Evolutionary conservation across 2,113 vertebrate genomes (phyloP).

Genomic region (Leucoraja erinaceus): DNA sequence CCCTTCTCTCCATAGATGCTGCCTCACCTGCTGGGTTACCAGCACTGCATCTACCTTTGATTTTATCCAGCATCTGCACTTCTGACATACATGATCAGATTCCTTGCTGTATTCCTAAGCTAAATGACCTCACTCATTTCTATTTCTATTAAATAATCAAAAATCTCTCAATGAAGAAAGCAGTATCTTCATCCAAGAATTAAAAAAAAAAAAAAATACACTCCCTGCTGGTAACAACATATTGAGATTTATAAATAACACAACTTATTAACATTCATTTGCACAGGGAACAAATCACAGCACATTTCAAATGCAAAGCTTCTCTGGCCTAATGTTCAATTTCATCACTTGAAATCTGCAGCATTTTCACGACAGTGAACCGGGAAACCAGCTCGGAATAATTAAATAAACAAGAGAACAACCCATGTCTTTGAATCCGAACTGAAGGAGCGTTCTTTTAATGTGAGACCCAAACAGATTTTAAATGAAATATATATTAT

Average conservation of each 20-base stretch:
- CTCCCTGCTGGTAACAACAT: constrained; percentile 19
- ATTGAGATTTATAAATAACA: constrained; percentile 28
- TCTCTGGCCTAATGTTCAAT: neutral
- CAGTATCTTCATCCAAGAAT: neutral
- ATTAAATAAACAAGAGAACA: constrained; percentile 12
- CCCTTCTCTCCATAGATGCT: too few species aligned
- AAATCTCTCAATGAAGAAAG: neutral
- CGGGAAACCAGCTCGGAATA: neutral
- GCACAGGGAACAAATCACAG: neutral
- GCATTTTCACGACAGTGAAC: neutral
- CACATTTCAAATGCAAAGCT: constrained; percentile 18
- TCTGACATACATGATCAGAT: too few species aligned
- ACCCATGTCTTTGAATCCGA: neutral
- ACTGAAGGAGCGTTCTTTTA: neutral
- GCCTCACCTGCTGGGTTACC: too few species aligned
- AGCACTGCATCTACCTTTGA: too few species aligned
- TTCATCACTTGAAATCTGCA: constrained; percentile 9
- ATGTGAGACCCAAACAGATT: neutral
- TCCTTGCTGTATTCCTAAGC: too few species aligned
- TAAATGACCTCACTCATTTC: neutral
- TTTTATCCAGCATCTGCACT: too few species aligned
- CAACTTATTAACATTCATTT: constrained; percentile 16
- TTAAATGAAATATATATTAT: neutral
- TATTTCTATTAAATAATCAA: constrained; percentile 4
- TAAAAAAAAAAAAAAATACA: neutral